These are phyloP conservation scores for Notothenia coriiceps DNA, from an alignment of 2,113 vertebrate genomes.

Conservation along the genomic window DNA sequence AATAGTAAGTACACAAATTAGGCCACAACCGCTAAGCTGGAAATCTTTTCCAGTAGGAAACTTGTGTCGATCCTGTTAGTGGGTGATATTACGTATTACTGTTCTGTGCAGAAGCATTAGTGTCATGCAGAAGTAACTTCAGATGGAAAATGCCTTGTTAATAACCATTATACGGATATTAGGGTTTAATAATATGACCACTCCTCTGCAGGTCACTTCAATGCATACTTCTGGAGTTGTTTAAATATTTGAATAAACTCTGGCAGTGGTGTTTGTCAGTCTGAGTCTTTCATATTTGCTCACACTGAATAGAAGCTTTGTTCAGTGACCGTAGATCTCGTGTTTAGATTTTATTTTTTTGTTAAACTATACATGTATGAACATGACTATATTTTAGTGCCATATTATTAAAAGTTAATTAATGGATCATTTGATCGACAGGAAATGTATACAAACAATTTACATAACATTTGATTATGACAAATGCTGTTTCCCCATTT, in stretches of 20 bases:
- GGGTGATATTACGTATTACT: conserved; percentile 14
- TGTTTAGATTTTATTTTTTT: not conserved
- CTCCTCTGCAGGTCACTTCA: not conserved
- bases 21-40: conserved; percentile 15
- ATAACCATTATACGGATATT: not conserved
- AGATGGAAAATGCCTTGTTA: conserved; percentile 19
- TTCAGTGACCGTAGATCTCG: not conserved
- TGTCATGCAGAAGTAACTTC: not conserved
- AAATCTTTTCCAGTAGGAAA: conserved; percentile 14
- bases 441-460: not conserved
- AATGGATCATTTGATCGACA: not conserved
- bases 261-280: not conserved
- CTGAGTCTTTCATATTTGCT: conserved; percentile 12
- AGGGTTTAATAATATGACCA: conserved; percentile 12
- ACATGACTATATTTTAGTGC: not conserved
- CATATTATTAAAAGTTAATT: not conserved
- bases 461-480: not conserved
- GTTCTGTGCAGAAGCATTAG: conserved; percentile 18
- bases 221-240: conserved; percentile 1
- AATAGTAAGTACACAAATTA: conserved; percentile 17
- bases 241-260: conserved; percentile 31
- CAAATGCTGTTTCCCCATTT: not conserved
- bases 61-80: conserved; percentile 13
- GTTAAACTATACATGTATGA: not conserved
- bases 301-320: conserved; percentile 11